Percentiles rank a stretch among this genome's conserved stretches.
Conservation (phyloP, 2,888 invertebrate genomes). For the Drosophila pseudotalamancana region DNA sequence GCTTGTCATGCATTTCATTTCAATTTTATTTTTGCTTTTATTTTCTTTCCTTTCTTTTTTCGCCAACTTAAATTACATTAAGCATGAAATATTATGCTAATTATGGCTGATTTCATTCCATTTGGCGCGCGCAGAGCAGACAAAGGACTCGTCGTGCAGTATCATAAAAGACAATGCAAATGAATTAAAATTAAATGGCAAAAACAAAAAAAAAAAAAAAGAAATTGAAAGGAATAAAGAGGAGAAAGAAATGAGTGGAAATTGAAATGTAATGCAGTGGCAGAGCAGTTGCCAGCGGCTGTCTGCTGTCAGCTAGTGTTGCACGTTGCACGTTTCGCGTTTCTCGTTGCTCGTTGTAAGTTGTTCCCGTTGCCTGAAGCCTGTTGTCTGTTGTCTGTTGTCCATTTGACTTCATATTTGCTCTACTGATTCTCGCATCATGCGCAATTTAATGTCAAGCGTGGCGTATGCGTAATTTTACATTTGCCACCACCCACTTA, state of each 20-base stretch:
- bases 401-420: slow-evolving; percentile 48
- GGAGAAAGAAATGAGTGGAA: slow-evolving; percentile 44
- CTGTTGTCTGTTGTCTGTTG: slow-evolving; percentile 16
- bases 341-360: slow-evolving; percentile 9
- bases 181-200: slow-evolving; percentile 76
- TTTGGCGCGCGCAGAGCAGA: slow-evolving; percentile 36
- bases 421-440: slow-evolving; percentile 45
- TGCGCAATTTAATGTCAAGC: slow-evolving; percentile 70
- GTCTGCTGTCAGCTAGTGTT: slow-evolving; percentile 49
- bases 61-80: slow-evolving; percentile 78
- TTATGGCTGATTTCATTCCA: slow-evolving; percentile 75
- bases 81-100: slow-evolving; percentile 80
- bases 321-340: background rate
- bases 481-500: slow-evolving; percentile 27
- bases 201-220: slow-evolving; percentile 31
- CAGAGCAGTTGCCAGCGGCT: slow-evolving; percentile 9
- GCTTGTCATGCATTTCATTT: slow-evolving; percentile 46
- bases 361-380: slow-evolving; percentile 1
- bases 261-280: slow-evolving; percentile 76
- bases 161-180: slow-evolving; percentile 75
- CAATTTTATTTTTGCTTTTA: background rate
- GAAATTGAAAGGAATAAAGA: slow-evolving; percentile 19
- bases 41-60: slow-evolving; percentile 24
- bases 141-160: slow-evolving; percentile 43
- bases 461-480: slow-evolving; percentile 75